Conservation (phyloP, 53 echinoderm and acorn worm species). For the Paelopatides confundens region DNA sequence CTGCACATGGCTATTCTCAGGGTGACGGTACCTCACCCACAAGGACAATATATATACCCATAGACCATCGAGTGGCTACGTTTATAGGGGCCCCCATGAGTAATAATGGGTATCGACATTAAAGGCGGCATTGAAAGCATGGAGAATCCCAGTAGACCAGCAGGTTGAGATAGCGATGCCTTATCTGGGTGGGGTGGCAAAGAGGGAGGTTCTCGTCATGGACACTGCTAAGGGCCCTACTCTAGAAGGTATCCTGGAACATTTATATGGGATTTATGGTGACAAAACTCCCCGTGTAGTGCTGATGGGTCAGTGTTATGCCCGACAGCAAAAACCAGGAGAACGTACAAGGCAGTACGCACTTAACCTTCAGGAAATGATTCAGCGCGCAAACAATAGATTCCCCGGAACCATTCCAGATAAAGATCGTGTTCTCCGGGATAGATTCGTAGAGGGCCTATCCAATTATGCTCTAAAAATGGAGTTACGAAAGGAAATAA, state of each 20-base stretch:
- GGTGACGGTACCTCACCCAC: no score
- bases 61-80: neutral
- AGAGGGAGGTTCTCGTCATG: conserved; percentile 16
- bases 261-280: neutral
- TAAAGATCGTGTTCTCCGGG: neutral
- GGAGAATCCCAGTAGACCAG: conserved; percentile 1
- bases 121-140: neutral
- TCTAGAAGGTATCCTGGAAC: neutral
- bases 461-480: neutral
- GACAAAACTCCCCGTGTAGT: neutral
- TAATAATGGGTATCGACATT: conserved; percentile 3
- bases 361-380: neutral
- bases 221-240: neutral
- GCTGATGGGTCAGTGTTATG: conserved; percentile 1
- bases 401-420: neutral
- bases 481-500: neutral
- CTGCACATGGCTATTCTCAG: no score
- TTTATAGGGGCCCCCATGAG: neutral
- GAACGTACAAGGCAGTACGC: neutral
- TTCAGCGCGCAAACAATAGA: neutral
- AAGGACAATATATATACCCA: neutral
- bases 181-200: conserved; percentile 33
- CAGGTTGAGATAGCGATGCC: conserved; percentile 18
- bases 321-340: neutral
- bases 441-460: neutral